Conservation (phyloP, 2,113 vertebrate species). For the Daboia siamensis region DNA sequence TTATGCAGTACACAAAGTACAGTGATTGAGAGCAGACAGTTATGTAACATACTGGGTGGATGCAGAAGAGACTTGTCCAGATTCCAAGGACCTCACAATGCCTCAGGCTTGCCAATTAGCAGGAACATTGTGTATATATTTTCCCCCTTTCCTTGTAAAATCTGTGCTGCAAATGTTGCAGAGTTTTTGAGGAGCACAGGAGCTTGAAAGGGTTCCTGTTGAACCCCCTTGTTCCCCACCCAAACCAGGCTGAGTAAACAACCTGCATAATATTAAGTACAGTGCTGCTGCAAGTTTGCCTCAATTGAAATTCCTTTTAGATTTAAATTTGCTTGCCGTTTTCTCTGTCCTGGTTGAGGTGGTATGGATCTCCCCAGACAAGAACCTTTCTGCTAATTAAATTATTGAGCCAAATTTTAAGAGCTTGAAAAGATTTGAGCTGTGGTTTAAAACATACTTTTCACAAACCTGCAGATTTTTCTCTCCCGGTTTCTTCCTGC, state of each 20-base stretch:
- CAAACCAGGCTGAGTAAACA: not conserved
- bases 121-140: slow-evolving; percentile 30
- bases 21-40: slow-evolving; percentile 34
- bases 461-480: not conserved
- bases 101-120: slow-evolving; percentile 30
- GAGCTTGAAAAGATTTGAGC: not conserved
- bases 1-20: slow-evolving; percentile 14
- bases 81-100: slow-evolving; percentile 36
- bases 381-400: not conserved
- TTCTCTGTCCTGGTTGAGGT: not conserved
- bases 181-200: not conserved
- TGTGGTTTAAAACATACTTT: not conserved
- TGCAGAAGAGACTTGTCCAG: slow-evolving; percentile 43
- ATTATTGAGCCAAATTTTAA: not conserved
- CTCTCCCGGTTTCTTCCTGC: not conserved
- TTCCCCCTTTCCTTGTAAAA: not conserved
- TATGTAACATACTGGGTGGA: slow-evolving; percentile 41
- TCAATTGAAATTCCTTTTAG: not conserved
- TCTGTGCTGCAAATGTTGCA: slow-evolving; percentile 11
- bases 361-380: not conserved
- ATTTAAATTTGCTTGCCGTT: not conserved
- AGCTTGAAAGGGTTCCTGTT: not conserved
- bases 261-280: not conserved
- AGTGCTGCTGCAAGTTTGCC: not conserved
- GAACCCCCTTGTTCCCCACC: not conserved